Percentiles rank a stretch among this genome's conserved stretches.
phyloP scores from a whole-genome alignment of 2,888 invertebrate genomes.

The Oscheius sp. region DNA sequence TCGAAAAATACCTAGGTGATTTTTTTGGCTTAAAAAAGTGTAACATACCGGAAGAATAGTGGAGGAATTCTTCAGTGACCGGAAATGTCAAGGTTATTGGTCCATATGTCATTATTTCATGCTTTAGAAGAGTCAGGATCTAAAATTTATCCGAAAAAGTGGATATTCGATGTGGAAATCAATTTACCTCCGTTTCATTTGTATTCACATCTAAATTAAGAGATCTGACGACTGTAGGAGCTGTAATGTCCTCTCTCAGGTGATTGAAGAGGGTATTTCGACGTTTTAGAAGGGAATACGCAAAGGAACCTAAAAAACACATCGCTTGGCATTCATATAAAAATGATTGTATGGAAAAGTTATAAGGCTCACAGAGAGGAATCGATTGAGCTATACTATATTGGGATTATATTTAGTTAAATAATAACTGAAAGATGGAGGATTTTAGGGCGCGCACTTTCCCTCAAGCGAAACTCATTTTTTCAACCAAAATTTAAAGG shows the following conservation, averaged over 20 bases:
- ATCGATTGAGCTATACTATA: too few relatives aligned
- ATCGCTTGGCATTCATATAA: not conserved
- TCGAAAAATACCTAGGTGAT: constrained; percentile 57
- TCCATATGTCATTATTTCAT: constrained; percentile 63
- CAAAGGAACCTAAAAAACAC: constrained; percentile 56
- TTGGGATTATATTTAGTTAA: too few relatives aligned
- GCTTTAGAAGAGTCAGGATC: constrained; percentile 57
- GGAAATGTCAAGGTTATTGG: constrained; percentile 69
- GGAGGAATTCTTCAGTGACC: constrained; percentile 68
- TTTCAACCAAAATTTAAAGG: too few relatives aligned
- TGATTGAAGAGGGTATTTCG: constrained; percentile 65
- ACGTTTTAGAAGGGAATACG: constrained; percentile 67
- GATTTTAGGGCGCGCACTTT: too few relatives aligned
- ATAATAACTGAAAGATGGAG: too few relatives aligned
- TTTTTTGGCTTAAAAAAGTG: not conserved
- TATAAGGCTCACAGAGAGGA: too few relatives aligned
- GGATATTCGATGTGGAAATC: not conserved
- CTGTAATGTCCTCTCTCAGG: constrained; percentile 57
- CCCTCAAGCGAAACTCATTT: too few relatives aligned
- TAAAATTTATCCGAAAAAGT: not conserved
- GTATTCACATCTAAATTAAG: constrained; percentile 48
- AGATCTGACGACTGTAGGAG: constrained; percentile 66
- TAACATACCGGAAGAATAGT: constrained; percentile 57
- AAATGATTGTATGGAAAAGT: too few relatives aligned
- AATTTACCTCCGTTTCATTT: not conserved